phyloP scores from a whole-genome alignment of 2,888 invertebrate species.

The Metopia argyrocephala region DNA sequence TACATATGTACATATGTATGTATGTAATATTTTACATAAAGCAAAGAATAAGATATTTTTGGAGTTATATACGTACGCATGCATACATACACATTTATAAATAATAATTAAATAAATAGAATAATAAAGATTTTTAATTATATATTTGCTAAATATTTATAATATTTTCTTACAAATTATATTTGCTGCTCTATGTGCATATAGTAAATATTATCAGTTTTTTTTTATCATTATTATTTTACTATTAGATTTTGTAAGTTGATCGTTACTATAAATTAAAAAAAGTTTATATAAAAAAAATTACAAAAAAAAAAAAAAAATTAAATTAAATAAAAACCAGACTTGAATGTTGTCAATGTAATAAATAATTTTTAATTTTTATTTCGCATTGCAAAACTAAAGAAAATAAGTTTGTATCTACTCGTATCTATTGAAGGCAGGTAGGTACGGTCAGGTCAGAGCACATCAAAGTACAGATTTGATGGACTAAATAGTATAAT shows the following conservation, averaged over 20 bases:
- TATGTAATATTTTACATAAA: not conserved
- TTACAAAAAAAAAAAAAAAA: not conserved
- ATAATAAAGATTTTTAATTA: not conserved
- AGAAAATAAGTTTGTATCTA: too few relatives aligned
- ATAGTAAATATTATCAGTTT: not conserved
- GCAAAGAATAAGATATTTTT: too few relatives aligned
- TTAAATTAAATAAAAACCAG: not conserved
- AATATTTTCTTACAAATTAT: slow-evolving; percentile 38
- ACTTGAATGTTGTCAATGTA: slow-evolving; percentile 48
- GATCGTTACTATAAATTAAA: slow-evolving; percentile 43
- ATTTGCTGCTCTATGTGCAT: not conserved
- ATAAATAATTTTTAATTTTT: slow-evolving; percentile 32
- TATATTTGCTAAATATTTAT: not conserved
- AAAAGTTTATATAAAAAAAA: slow-evolving; percentile 16
- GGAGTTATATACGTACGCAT: too few relatives aligned
- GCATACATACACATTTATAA: not conserved
- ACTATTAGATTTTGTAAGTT: slow-evolving; percentile 24
- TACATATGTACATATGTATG: not conserved
- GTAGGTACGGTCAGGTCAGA: too few relatives aligned
- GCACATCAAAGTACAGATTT: too few relatives aligned
- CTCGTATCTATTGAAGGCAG: too few relatives aligned
- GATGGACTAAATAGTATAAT: too few relatives aligned
- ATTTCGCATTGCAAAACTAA: not conserved
- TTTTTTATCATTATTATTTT: not conserved
- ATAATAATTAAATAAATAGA: not conserved